A percentile compares a stretch with the other conserved stretches of the same genome.
These are phyloP conservation scores for Phenganax stokvisi DNA, from an alignment of 92 coral and sea anemone genomes.

Conservation along the genomic window DNA sequence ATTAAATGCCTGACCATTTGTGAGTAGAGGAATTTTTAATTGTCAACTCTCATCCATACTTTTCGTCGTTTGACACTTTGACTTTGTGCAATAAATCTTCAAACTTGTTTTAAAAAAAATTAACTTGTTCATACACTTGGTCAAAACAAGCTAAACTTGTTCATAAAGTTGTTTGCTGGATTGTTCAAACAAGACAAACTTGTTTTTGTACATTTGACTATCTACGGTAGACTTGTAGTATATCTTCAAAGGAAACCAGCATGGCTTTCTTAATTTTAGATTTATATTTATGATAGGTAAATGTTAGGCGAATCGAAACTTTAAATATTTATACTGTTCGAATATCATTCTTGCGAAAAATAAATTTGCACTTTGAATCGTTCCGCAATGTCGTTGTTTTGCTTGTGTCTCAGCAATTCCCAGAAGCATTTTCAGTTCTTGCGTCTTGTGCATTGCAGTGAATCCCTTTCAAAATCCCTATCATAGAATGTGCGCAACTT, in stretches of 20 bases:
- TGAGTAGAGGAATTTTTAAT: too few relatives aligned
- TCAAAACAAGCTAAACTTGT: not conserved
- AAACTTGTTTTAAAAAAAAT: too few relatives aligned
- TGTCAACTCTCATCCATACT: too few relatives aligned
- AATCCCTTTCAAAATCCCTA: too few relatives aligned
- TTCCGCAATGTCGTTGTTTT: not conserved
- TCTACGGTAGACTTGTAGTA: constrained; percentile 23
- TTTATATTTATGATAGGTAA: constrained; percentile 31
- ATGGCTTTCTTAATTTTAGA: not conserved
- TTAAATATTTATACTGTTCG: constrained; percentile 29
- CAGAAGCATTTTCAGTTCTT: not conserved
- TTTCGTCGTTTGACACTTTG: too few relatives aligned
- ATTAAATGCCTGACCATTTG: too few relatives aligned
- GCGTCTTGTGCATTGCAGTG: not conserved
- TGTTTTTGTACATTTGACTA: constrained; percentile 19
- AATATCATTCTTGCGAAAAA: constrained; percentile 7
- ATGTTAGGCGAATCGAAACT: constrained; percentile 23
- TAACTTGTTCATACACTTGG: not conserved
- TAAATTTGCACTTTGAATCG: not conserved
- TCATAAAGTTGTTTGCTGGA: too few relatives aligned
- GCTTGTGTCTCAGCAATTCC: not conserved
- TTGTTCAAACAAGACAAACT: not conserved
- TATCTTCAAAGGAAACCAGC: constrained; percentile 6
- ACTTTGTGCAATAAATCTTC: too few relatives aligned
- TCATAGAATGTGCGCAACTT: too few relatives aligned